Evolutionary conservation across 2,888 invertebrate species (phyloP).

Genomic region (Brassicogethes aeneus): DNA sequence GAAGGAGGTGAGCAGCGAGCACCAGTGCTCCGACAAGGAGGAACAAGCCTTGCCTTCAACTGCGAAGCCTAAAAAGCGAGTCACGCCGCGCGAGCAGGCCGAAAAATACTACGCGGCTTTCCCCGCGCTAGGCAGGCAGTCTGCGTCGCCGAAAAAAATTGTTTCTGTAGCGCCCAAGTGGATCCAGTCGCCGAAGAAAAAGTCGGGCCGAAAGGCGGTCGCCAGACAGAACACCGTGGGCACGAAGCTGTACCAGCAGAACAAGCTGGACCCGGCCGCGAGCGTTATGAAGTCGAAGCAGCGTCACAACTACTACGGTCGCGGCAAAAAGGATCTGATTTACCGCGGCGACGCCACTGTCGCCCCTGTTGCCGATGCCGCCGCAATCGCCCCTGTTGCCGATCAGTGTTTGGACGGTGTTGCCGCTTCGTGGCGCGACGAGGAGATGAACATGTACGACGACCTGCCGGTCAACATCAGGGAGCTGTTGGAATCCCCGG

Average conservation of each 20-base stretch:
- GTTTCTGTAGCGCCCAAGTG: constrained; percentile 33
- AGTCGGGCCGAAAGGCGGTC: neutral
- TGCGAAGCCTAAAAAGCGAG: constrained; percentile 8
- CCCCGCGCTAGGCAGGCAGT: constrained; percentile 43
- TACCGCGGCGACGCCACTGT: constrained; percentile 4
- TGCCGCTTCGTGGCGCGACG: constrained; percentile 15
- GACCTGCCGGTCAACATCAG: constrained; percentile 54
- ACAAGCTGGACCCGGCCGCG: no score
- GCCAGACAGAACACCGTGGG: neutral
- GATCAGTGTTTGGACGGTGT: constrained; percentile 5
- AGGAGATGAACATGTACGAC: constrained; percentile 45
- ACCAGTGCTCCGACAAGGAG: neutral
- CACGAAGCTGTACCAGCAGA: neutral
- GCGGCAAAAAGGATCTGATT: constrained; percentile 10
- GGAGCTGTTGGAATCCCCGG: constrained; percentile 50
- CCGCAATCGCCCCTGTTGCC: neutral
- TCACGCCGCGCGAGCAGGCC: constrained; percentile 56
- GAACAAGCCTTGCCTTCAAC: neutral
- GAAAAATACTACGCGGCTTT: constrained; percentile 71
- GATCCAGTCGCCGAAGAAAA: constrained; percentile 20
- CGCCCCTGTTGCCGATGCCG: neutral
- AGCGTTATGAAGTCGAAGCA: constrained; percentile 11
- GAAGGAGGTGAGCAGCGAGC: constrained; percentile 54
- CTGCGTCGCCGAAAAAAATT: constrained; percentile 21
- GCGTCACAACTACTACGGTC: constrained; percentile 13